Percentiles rank a stretch among this genome's conserved stretches.
phyloP scores from a whole-genome alignment of 1,140 invertebrate genomes.

The Atta cephalotes region DNA sequence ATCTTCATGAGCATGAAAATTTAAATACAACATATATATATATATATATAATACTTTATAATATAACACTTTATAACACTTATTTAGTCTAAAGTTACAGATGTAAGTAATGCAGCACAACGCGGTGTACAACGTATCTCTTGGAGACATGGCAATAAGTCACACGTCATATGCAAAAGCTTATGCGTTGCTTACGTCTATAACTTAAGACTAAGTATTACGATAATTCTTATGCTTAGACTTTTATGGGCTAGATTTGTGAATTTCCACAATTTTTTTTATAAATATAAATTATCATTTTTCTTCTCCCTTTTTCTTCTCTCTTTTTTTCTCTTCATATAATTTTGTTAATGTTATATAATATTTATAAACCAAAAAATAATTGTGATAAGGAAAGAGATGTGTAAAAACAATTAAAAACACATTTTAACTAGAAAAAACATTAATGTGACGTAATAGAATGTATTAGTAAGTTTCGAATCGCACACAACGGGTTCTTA shows the following conservation, averaged over 20 bases:
- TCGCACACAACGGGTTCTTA: background rate
- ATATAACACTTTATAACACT: too few species aligned
- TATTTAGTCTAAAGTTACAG: too few species aligned
- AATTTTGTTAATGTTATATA: background rate
- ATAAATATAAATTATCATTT: slow-evolving; percentile 9
- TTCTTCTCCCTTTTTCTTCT: background rate
- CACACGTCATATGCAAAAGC: too few species aligned
- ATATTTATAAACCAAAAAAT: slow-evolving; percentile 4
- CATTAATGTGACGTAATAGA: background rate
- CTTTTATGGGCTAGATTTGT: background rate
- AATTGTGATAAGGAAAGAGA: background rate
- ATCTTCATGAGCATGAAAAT: background rate
- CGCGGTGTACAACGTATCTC: too few species aligned
- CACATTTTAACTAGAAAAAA: background rate
- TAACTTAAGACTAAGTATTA: too few species aligned
- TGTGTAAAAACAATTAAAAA: background rate
- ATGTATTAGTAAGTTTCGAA: background rate
- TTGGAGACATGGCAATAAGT: too few species aligned
- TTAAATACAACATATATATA: background rate
- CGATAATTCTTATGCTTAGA: too few species aligned
- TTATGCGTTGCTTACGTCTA: too few species aligned
- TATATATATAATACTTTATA: too few species aligned
- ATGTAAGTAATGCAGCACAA: too few species aligned
- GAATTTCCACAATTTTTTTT: background rate
- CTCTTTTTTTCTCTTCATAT: background rate